phyloP scores from a whole-genome alignment of 1,140 invertebrate species.

The Arctopsyche grandis region DNA sequence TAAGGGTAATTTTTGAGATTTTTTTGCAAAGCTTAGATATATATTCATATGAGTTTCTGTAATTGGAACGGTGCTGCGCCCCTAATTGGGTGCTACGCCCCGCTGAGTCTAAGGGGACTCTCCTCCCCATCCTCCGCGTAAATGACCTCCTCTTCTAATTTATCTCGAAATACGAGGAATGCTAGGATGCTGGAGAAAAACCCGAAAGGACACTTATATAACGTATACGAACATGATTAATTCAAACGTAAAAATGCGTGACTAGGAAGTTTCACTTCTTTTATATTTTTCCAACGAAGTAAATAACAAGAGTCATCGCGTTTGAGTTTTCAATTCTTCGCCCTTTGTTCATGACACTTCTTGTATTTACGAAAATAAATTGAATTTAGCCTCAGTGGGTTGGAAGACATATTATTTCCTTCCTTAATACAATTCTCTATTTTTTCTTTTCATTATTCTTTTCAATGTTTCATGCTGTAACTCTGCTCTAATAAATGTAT shows the following conservation, averaged over 20 bases:
- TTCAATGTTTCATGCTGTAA: neutral
- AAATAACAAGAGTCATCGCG: conserved; percentile 16
- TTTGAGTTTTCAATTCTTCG: conserved; percentile 22
- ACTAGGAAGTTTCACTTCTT: no score
- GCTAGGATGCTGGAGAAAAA: no score
- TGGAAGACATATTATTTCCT: conserved; percentile 24
- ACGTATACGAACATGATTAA: no score
- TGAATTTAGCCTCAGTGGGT: conserved; percentile 20
- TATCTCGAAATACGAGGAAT: neutral
- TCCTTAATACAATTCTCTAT: conserved; percentile 12
- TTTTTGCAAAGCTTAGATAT: neutral
- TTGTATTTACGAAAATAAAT: conserved; percentile 12
- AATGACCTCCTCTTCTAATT: neutral
- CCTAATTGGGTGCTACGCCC: neutral
- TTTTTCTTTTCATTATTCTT: conserved; percentile 17
- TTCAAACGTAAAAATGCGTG: no score
- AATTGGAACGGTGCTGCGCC: neutral
- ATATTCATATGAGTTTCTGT: neutral
- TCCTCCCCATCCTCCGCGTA: neutral
- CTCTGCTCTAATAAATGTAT: neutral
- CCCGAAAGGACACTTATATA: no score
- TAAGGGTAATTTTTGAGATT: no score
- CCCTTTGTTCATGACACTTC: conserved; percentile 16
- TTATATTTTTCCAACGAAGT: neutral
- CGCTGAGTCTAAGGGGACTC: neutral